Conservation (phyloP, 2,888 invertebrate species). For the Eilema sororculum region DNA sequence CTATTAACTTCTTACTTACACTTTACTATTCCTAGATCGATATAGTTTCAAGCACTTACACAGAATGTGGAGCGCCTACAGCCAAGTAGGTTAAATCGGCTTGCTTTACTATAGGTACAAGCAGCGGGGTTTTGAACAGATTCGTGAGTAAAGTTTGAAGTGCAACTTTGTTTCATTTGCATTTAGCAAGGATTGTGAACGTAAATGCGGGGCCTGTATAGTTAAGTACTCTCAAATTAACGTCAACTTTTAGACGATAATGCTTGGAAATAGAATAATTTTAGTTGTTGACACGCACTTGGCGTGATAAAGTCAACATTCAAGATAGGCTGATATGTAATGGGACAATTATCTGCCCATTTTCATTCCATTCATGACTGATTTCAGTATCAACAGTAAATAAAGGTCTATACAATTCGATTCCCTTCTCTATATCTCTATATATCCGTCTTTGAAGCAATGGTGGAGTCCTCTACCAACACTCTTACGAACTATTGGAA, state of each 20-base stretch:
- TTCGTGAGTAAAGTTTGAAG: constrained; percentile 39
- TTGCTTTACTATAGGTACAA: constrained; percentile 7
- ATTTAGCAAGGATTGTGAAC: constrained; percentile 42
- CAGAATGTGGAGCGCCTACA: not conserved
- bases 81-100: not conserved
- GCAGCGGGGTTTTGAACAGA: constrained; percentile 33
- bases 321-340: no score
- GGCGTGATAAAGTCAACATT: not conserved
- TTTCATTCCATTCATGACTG: no score
- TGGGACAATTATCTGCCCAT: no score
- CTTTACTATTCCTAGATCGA: no score
- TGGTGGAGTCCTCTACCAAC: no score
- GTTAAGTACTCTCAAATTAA: constrained; percentile 25
- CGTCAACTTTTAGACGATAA: constrained; percentile 28
- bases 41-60: constrained; percentile 24
- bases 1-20: not conserved
- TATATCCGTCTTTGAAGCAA: no score
- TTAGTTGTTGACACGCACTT: not conserved
- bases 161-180: constrained; percentile 51
- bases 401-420: no score
- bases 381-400: no score
- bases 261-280: not conserved
- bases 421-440: no score
- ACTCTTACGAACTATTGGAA: no score
- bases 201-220: constrained; percentile 35